Conservation (phyloP, 2,888 invertebrate species). For the Ennomos quercinarius region DNA sequence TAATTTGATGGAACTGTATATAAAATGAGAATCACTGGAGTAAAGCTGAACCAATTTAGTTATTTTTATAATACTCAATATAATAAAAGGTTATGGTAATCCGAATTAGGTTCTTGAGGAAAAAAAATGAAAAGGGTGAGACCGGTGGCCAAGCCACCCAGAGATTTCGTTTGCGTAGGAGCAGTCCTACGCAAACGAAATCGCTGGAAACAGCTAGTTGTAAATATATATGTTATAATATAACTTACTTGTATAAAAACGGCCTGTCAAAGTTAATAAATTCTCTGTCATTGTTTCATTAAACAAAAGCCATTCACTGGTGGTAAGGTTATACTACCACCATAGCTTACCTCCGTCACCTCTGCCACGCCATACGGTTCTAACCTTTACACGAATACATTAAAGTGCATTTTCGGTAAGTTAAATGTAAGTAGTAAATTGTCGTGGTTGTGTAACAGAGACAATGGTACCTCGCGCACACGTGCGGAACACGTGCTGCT, state of each 20-base stretch:
- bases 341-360: slow-evolving; percentile 40
- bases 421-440: slow-evolving; percentile 33
- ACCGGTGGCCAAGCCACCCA: too few relatives aligned
- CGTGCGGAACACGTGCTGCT: slow-evolving; percentile 65
- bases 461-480: slow-evolving; percentile 66
- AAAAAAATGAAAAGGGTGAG: too few relatives aligned
- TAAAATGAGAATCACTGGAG: too few relatives aligned
- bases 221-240: too few relatives aligned
- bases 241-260: slow-evolving; percentile 10
- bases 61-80: too few relatives aligned
- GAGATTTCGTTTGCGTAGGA: too few relatives aligned
- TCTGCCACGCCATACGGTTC: slow-evolving; percentile 9
- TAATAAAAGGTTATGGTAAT: too few relatives aligned
- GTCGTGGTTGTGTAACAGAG: slow-evolving; percentile 42
- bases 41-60: too few relatives aligned
- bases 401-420: slow-evolving; percentile 29
- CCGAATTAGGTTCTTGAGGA: too few relatives aligned
- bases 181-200: too few relatives aligned
- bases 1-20: too few relatives aligned
- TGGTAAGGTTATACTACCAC: slow-evolving; percentile 56
- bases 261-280: slow-evolving; percentile 18
- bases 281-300: slow-evolving; percentile 38
- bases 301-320: slow-evolving; percentile 47
- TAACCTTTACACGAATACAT: neutral
- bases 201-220: too few relatives aligned